A percentile compares a stretch with the other conserved stretches of the same genome.
These are phyloP conservation scores for Scelioninae gen. 1 DNA, from an alignment of 2,888 invertebrate genomes.

Conservation along the genomic window DNA sequence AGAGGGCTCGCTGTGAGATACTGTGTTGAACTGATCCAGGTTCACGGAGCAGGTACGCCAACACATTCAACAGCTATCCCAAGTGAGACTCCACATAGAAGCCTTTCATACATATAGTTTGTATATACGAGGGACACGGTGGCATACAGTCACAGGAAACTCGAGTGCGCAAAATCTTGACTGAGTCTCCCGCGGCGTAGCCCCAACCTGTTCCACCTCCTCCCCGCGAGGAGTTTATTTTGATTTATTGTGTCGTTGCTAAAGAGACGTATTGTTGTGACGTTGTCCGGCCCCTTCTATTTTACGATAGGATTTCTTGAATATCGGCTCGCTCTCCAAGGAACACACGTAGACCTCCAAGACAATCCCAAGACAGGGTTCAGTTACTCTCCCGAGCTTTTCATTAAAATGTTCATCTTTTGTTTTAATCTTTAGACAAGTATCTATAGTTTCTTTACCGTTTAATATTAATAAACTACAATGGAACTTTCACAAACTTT, in stretches of 20 bases:
- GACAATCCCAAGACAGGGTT: constrained; percentile 38
- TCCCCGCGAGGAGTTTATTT: constrained; percentile 79
- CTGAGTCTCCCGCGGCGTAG: constrained; percentile 78
- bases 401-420: no score
- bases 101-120: constrained; percentile 35
- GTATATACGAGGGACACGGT: constrained; percentile 22
- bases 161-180: constrained; percentile 71
- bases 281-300: constrained; percentile 75
- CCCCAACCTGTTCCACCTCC: constrained; percentile 79
- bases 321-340: constrained; percentile 48
- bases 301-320: constrained; percentile 67
- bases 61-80: constrained; percentile 58
- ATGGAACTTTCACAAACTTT: no score
- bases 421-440: no score
- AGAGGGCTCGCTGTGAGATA: constrained; percentile 74
- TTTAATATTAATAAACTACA: no score
- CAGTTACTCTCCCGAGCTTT: no score
- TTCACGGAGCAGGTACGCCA: constrained; percentile 70
- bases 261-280: constrained; percentile 82
- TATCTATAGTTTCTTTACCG: no score
- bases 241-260: constrained; percentile 82
- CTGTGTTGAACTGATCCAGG: constrained; percentile 73
- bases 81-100: constrained; percentile 38
- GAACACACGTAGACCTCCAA: constrained; percentile 24
- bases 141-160: constrained; percentile 16